phyloP scores from a whole-genome alignment of 2,113 vertebrate species.

The Epinephelus fuscoguttatus region DNA sequence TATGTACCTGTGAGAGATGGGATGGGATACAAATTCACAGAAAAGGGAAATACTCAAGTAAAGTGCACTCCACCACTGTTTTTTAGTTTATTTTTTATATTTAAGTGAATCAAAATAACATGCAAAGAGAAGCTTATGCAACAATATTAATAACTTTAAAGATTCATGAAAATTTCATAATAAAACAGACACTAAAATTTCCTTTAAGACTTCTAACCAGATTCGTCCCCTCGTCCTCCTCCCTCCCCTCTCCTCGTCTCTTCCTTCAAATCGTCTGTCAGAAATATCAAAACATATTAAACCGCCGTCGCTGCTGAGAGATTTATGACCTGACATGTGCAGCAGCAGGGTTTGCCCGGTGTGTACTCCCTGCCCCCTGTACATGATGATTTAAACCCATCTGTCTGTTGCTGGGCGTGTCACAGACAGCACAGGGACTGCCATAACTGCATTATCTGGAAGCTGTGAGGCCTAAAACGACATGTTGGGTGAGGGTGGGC shows the following conservation, averaged over 20 bases:
- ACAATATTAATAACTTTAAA: not conserved
- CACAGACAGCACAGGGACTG: not conserved
- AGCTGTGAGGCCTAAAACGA: not conserved
- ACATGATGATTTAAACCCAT: slow-evolving; percentile 14
- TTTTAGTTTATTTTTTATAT: too few species aligned
- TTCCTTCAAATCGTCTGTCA: slow-evolving; percentile 1
- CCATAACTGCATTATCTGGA: slow-evolving; percentile 34
- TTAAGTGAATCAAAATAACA: too few species aligned
- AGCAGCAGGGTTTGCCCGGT: slow-evolving; percentile 24
- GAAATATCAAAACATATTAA: slow-evolving; percentile 15
- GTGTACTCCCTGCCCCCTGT: not conserved
- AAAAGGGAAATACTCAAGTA: too few species aligned
- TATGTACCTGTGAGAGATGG: too few species aligned
- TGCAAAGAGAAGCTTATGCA: too few species aligned
- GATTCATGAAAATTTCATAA: not conserved
- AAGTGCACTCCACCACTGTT: too few species aligned
- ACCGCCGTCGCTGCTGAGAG: not conserved
- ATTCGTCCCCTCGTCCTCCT: not conserved
- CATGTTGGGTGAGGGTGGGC: not conserved
- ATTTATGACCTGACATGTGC: slow-evolving; percentile 44
- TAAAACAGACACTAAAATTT: not conserved
- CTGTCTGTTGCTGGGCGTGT: slow-evolving; percentile 32
- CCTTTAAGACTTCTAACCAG: not conserved
- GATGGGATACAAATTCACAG: too few species aligned
- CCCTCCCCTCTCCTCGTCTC: not conserved